These are phyloP conservation scores for Hedya salicella DNA, from an alignment of 2,888 invertebrate genomes.

Conservation along the genomic window DNA sequence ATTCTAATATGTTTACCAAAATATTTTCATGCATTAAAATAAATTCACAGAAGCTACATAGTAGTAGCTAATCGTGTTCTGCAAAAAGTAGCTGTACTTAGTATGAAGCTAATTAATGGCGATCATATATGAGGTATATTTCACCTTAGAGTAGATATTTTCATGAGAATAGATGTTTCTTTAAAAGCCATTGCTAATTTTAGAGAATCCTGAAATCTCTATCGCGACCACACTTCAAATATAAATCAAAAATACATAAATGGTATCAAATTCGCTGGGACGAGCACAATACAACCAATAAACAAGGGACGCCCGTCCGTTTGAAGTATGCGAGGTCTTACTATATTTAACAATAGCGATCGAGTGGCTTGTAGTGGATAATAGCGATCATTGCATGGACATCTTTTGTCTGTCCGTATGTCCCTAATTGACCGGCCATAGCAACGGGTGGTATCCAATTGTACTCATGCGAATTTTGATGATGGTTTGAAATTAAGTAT, in stretches of 20 bases:
- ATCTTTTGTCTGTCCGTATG: constrained; percentile 64
- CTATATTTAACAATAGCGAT: constrained; percentile 54
- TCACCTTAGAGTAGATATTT: too few relatives aligned
- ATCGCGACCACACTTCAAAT: background rate
- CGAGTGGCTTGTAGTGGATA: constrained; percentile 62
- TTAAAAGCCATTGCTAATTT: too few relatives aligned
- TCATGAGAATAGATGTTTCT: too few relatives aligned
- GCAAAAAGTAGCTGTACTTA: too few relatives aligned
- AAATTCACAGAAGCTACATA: too few relatives aligned
- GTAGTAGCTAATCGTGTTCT: too few relatives aligned
- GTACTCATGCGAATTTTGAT: constrained; percentile 31
- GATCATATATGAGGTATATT: too few relatives aligned
- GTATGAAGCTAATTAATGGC: too few relatives aligned
- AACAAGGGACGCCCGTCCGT: constrained; percentile 24
- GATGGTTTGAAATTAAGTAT: too few relatives aligned
- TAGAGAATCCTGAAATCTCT: background rate
- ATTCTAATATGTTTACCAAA: too few relatives aligned
- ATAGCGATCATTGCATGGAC: constrained; percentile 63
- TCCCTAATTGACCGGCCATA: constrained; percentile 63
- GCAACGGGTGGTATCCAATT: constrained; percentile 55
- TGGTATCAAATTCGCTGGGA: constrained; percentile 9
- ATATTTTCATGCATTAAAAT: too few relatives aligned
- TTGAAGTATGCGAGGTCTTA: constrained; percentile 37
- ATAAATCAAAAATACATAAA: background rate
- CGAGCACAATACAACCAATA: constrained; percentile 19